phyloP scores from a whole-genome alignment of 2,797 vertebrate genomes.

The Pangasius krempfi region DNA sequence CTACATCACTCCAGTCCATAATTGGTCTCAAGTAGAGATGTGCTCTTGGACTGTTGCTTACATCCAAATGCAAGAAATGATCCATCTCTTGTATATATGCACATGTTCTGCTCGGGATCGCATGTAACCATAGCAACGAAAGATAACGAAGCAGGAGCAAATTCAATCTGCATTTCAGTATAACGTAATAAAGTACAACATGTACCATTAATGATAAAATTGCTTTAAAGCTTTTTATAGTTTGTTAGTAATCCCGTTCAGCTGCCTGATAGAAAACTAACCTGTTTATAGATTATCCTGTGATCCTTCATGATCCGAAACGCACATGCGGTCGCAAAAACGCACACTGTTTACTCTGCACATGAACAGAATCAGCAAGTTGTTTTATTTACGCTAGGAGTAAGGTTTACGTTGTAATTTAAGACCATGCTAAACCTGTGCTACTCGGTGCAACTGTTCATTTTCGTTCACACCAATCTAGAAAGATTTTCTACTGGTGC shows the following conservation, averaged over 20 bases:
- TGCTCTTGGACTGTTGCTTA: not conserved
- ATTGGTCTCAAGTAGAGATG: not conserved
- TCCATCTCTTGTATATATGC: not conserved
- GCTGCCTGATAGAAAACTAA: too few species aligned
- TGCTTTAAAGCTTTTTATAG: not conserved
- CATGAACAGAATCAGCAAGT: not conserved
- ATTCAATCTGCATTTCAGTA: not conserved
- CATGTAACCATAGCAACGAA: not conserved
- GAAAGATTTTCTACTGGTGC: not conserved
- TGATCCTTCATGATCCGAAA: not conserved
- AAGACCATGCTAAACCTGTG: too few species aligned
- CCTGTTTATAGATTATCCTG: not conserved
- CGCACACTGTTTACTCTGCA: not conserved
- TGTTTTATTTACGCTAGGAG: not conserved
- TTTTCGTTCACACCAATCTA: too few species aligned
- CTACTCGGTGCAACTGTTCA: too few species aligned
- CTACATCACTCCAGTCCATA: not conserved
- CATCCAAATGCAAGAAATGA: not conserved
- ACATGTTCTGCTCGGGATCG: not conserved
- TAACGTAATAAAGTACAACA: not conserved
- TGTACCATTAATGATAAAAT: not conserved
- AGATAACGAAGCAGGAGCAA: not conserved
- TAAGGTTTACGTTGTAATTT: not conserved
- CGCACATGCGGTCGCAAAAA: not conserved
- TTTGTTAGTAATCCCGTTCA: not conserved